Evolutionary conservation across 2,797 vertebrate species (phyloP).

Genomic region (Leptatherina wallacei): DNA sequence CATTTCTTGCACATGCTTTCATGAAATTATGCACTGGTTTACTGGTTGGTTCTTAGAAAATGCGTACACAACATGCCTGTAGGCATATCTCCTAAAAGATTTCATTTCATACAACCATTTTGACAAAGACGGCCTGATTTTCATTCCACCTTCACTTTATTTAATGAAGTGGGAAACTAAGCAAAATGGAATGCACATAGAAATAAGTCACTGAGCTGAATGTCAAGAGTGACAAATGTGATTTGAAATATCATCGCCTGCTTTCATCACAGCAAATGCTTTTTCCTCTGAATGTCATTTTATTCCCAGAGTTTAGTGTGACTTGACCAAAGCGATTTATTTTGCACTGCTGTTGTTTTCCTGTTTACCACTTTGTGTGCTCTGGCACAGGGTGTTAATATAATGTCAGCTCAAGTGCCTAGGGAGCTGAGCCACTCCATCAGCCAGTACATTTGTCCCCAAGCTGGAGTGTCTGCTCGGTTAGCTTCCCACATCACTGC

Average conservation of each 20-base stretch:
- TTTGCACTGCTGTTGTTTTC: slow-evolving; percentile 56
- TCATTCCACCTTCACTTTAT: slow-evolving; percentile 46
- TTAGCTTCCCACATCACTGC: slow-evolving; percentile 57
- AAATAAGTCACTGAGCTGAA: slow-evolving; percentile 55
- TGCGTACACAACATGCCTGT: slow-evolving; percentile 15
- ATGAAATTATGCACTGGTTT: slow-evolving; percentile 20
- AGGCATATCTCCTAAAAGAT: slow-evolving; percentile 30
- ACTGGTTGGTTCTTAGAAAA: slow-evolving; percentile 25
- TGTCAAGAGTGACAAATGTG: slow-evolving; percentile 77
- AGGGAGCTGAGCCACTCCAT: slow-evolving; percentile 60
- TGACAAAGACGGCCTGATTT: slow-evolving; percentile 39
- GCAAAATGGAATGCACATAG: slow-evolving; percentile 41
- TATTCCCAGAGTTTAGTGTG: slow-evolving; percentile 43
- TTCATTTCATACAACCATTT: slow-evolving; percentile 32
- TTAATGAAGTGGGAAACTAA: slow-evolving; percentile 49
- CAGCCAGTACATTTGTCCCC: slow-evolving; percentile 43
- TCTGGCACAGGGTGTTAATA: slow-evolving; percentile 54
- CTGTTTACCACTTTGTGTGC: slow-evolving; percentile 35
- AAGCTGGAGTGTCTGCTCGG: slow-evolving; percentile 58
- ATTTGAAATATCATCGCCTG: slow-evolving; percentile 67
- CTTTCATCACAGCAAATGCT: slow-evolving; percentile 53
- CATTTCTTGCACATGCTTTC: slow-evolving; percentile 14
- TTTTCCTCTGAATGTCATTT: slow-evolving; percentile 67
- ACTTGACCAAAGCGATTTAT: slow-evolving; percentile 63
- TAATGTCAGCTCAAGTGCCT: slow-evolving; percentile 64